Percentiles rank a stretch among this genome's conserved stretches.
Conservation (phyloP, 2,113 vertebrate species). For the Pandion haliaetus region DNA sequence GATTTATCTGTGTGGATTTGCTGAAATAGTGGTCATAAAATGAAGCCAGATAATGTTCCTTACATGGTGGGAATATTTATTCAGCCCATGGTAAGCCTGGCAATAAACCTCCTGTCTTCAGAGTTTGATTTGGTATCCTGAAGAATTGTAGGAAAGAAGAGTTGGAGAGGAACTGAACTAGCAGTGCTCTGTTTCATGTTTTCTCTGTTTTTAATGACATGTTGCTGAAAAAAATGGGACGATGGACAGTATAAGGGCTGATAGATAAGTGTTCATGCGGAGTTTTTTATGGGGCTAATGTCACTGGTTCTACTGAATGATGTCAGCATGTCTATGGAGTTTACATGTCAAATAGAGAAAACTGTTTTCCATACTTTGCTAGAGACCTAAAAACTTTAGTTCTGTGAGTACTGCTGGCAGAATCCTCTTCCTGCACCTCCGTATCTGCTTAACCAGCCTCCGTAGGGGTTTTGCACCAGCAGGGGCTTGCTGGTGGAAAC, state of each 20-base stretch:
- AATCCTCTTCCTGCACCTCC: background rate
- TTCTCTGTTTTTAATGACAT: background rate
- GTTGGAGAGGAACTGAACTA: background rate
- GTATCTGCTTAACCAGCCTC: background rate
- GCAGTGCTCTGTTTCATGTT: background rate
- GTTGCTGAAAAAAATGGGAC: background rate
- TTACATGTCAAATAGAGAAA: background rate
- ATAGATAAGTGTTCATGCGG: background rate
- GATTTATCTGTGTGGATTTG: background rate
- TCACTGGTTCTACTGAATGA: background rate
- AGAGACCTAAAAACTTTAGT: background rate
- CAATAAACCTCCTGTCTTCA: background rate
- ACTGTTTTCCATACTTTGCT: background rate
- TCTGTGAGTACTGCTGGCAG: background rate
- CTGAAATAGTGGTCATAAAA: background rate
- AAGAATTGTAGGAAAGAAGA: background rate
- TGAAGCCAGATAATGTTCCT: background rate
- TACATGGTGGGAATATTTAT: background rate
- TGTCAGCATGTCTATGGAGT: background rate
- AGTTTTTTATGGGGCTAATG: background rate
- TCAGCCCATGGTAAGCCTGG: background rate
- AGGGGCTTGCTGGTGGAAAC: background rate
- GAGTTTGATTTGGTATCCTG: background rate
- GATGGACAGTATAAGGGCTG: background rate
- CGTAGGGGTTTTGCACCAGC: background rate